Evolutionary conservation across 1,140 invertebrate genomes (phyloP).

Genomic region (Brachionus rotundiformis): DNA sequence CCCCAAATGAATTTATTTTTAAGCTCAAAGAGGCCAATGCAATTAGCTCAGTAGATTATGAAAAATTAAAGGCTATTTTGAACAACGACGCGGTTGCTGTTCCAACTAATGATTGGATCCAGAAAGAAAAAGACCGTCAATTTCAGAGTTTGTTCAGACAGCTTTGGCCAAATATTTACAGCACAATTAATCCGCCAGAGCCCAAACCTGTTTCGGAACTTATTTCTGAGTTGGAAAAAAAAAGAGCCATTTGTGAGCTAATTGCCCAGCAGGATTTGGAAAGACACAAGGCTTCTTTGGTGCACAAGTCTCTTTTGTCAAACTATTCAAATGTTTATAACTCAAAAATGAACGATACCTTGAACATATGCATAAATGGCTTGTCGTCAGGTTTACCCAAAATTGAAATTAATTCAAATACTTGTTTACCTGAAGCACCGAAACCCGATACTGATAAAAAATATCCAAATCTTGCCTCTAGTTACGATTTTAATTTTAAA

Average conservation of each 20-base stretch:
- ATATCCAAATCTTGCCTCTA: neutral
- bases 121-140: slow-evolving; percentile 37
- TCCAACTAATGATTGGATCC: slow-evolving; percentile 32
- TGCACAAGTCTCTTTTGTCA: neutral
- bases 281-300: slow-evolving; percentile 18
- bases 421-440: neutral
- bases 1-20: slow-evolving; percentile 27
- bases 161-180: slow-evolving; percentile 33
- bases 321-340: slow-evolving; percentile 10
- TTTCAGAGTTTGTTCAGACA: slow-evolving; percentile 22
- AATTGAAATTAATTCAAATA: slow-evolving; percentile 31
- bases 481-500: slow-evolving; percentile 2
- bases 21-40: slow-evolving; percentile 33
- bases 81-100: neutral
- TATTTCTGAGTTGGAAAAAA: slow-evolving; percentile 40
- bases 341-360: slow-evolving; percentile 13
- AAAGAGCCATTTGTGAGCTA: neutral
- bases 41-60: slow-evolving; percentile 1
- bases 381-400: neutral
- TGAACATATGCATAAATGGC: slow-evolving; percentile 25
- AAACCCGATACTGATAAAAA: neutral
- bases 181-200: neutral
- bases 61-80: slow-evolving; percentile 17
- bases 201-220: neutral
- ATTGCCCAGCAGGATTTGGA: slow-evolving; percentile 30